These are phyloP conservation scores for Drosophila sordidapex DNA, from an alignment of 2,888 invertebrate species.

Conservation along the genomic window DNA sequence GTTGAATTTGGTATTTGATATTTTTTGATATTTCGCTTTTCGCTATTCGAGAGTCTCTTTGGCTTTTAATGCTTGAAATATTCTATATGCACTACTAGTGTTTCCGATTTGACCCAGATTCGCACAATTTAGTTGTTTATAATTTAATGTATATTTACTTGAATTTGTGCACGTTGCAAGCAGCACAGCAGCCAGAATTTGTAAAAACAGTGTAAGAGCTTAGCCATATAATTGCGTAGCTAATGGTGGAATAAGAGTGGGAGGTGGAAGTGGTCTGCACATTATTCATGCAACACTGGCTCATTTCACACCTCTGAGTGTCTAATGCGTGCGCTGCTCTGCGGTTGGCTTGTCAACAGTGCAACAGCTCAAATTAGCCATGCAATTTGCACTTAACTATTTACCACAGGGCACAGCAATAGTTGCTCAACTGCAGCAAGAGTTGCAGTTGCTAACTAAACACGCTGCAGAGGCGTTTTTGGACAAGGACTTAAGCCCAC, in stretches of 20 bases:
- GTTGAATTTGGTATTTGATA: slow-evolving; percentile 26
- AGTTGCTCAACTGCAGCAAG: slow-evolving; percentile 12
- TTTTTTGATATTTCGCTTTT: slow-evolving; percentile 16
- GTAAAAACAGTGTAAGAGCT: slow-evolving; percentile 26
- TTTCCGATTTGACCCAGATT: slow-evolving; percentile 8
- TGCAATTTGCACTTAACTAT: slow-evolving; percentile 75
- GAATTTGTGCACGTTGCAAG: slow-evolving; percentile 12
- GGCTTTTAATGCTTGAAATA: neutral
- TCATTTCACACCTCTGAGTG: slow-evolving; percentile 42
- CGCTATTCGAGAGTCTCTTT: neutral
- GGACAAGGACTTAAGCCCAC: slow-evolving; percentile 66
- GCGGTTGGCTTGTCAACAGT: slow-evolving; percentile 55
- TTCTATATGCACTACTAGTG: neutral
- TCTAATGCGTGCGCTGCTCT: slow-evolving; percentile 28
- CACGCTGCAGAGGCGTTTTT: slow-evolving; percentile 56
- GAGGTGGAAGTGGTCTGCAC: neutral
- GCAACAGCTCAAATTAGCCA: slow-evolving; percentile 75
- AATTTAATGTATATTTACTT: slow-evolving; percentile 29
- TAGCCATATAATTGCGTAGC: slow-evolving; percentile 47
- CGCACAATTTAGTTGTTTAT: slow-evolving; percentile 9
- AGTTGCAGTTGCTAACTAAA: slow-evolving; percentile 8
- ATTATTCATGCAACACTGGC: slow-evolving; percentile 28
- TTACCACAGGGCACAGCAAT: slow-evolving; percentile 55
- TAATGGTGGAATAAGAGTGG: slow-evolving; percentile 31
- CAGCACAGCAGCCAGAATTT: slow-evolving; percentile 9